phyloP scores from a whole-genome alignment of 2,113 vertebrate species.

The Gadus macrocephalus region DNA sequence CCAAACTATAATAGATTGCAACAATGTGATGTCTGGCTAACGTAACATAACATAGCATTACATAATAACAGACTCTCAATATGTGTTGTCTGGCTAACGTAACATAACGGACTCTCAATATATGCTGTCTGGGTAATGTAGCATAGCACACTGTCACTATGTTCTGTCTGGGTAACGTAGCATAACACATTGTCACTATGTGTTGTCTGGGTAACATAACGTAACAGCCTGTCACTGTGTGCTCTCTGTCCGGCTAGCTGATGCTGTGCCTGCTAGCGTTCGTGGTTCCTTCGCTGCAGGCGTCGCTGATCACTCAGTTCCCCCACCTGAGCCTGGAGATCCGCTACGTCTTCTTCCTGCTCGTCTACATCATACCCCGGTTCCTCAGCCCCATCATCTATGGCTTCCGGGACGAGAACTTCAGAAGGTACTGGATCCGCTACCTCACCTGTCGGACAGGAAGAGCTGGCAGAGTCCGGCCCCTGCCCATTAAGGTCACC shows the following conservation, averaged over 20 bases:
- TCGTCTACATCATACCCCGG: constrained; percentile 75
- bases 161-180: neutral
- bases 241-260: constrained; percentile 50
- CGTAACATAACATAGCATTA: neutral
- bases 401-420: constrained; percentile 70
- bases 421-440: constrained; percentile 67
- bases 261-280: constrained; percentile 74
- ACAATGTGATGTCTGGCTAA: neutral
- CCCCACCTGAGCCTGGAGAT: constrained; percentile 66
- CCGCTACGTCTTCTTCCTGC: constrained; percentile 71
- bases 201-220: neutral
- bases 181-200: neutral
- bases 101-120: neutral
- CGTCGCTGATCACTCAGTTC: constrained; percentile 67
- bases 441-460: constrained; percentile 36
- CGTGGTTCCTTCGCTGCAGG: constrained; percentile 73
- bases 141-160: neutral
- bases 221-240: neutral
- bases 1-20: no score
- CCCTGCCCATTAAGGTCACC: constrained; percentile 10
- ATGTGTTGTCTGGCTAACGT: neutral
- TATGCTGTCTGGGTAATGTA: neutral
- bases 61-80: neutral
- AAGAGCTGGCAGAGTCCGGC: constrained; percentile 12
- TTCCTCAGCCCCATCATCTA: constrained; percentile 76